Base-by-base conservation (phyloP, 2,797 vertebrate genomes). In the Tarsius wallacei region DNA sequence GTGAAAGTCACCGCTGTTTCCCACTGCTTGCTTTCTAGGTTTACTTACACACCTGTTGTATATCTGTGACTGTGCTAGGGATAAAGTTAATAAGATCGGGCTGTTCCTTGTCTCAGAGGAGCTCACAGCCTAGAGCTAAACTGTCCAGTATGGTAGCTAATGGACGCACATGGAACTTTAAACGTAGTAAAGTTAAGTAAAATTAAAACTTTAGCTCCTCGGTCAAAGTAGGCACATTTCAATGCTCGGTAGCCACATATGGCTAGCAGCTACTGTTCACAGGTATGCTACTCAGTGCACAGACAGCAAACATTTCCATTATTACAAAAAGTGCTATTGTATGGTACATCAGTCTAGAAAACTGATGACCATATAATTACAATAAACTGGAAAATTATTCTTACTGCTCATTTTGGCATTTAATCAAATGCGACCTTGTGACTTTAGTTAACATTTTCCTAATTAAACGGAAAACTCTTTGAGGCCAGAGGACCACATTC, bases 351-450 rank as follows among this genome's bases (percentile, higher is more conserved):
- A 33, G 80, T 66, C 61, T 82, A 28, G n/a, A 76, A 11, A 90
- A 77, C 42, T 17, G 19, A 61, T 36, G 82, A 80, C 49, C 82
- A n/a, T 7, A 68, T 31, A 83, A 0, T 55, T 84, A 64, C 6
- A 53, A 7, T 84, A 74, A 87, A 36, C 61, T n/a, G 12, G 14
- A 3, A 78, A 36, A 53, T 82, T 74, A 61, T 42, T 82, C 91
- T 87, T 91, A 71, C 66, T 86, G 11, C 9, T 92, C 49, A 83
- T 77, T 93, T 90, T 94, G 85, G 64, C 64, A 63, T 82, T 91
- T 93, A 91, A 53, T 90, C 61, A 87, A 76, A 70, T 84, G 42
- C 81, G 91, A 81, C 47, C 63, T 17, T 90, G 64, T 68, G 71
- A 78, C 64, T 89, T 95, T 88, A 85, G 68, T 63, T 78, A 92